Evolutionary conservation across 2,113 vertebrate species (phyloP).

Genomic region (Willisornis vidua): DNA sequence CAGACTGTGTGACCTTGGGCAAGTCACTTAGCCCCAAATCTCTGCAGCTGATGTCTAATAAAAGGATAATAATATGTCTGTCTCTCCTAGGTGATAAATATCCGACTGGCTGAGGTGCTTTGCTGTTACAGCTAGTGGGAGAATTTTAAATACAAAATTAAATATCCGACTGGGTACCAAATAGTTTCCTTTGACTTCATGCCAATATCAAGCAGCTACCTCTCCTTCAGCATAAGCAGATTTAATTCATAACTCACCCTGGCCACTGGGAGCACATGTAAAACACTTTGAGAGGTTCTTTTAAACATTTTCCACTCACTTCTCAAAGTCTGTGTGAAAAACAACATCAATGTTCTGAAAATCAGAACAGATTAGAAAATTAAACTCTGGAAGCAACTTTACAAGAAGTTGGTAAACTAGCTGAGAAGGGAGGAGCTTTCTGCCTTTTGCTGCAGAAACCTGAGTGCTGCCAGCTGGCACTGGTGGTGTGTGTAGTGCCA

Average conservation of each 20-base stretch:
- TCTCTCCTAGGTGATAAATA: neutral
- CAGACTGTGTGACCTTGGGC: slow-evolving; percentile 9
- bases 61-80: neutral
- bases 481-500: neutral
- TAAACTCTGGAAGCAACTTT: neutral
- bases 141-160: slow-evolving; percentile 5
- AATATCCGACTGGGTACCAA: neutral
- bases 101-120: neutral
- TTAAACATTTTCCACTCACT: neutral
- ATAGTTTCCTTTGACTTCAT: neutral
- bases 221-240: neutral
- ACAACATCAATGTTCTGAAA: neutral
- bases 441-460: neutral
- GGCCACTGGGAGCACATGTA: neutral
- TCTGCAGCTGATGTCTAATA: slow-evolving; percentile 1
- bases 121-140: neutral
- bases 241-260: neutral
- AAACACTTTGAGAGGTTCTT: neutral
- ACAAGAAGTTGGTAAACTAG: neutral
- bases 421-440: neutral
- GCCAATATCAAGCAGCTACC: neutral
- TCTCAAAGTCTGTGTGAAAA: neutral
- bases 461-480: neutral
- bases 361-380: neutral
- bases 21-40: neutral